Conservation (phyloP, 2,888 invertebrate genomes). For the Campaea margaritaria region DNA sequence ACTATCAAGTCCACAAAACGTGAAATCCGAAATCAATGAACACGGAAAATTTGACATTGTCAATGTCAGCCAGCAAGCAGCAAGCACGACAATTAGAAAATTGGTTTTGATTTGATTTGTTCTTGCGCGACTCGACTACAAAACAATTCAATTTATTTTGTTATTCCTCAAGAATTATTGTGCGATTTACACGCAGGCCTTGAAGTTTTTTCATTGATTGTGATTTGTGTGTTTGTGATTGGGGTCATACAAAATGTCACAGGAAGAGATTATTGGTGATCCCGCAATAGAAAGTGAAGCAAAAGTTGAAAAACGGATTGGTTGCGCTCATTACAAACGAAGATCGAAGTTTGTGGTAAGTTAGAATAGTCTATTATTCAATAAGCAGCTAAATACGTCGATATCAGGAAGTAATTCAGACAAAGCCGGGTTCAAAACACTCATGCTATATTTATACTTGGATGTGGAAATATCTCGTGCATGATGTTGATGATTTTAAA, state of each 20-base stretch:
- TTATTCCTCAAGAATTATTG: background rate
- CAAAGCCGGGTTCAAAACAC: slow-evolving; percentile 52
- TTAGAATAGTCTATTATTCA: slow-evolving; percentile 37
- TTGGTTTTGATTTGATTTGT: no score
- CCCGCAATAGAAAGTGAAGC: slow-evolving; percentile 51
- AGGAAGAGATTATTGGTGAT: slow-evolving; percentile 57
- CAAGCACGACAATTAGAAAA: no score
- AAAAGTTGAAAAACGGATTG: slow-evolving; percentile 82
- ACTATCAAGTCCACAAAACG: no score
- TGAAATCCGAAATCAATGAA: no score
- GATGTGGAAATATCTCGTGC: slow-evolving; percentile 50
- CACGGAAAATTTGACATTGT: no score
- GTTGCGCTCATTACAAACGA: slow-evolving; percentile 93
- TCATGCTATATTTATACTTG: slow-evolving; percentile 65
- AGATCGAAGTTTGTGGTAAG: slow-evolving; percentile 95
- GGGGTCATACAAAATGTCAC: slow-evolving; percentile 62
- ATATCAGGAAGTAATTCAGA: slow-evolving; percentile 17
- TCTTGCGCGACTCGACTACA: no score
- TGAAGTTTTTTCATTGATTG: slow-evolving; percentile 41
- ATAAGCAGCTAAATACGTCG: background rate
- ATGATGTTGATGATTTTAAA: slow-evolving; percentile 35
- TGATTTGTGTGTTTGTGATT: slow-evolving; percentile 31
- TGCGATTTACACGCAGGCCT: slow-evolving; percentile 27
- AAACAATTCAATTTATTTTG: background rate
- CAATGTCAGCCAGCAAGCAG: no score